These are phyloP conservation scores for Mythimna loreyi DNA, from an alignment of 2,888 invertebrate genomes.

Conservation along the genomic window DNA sequence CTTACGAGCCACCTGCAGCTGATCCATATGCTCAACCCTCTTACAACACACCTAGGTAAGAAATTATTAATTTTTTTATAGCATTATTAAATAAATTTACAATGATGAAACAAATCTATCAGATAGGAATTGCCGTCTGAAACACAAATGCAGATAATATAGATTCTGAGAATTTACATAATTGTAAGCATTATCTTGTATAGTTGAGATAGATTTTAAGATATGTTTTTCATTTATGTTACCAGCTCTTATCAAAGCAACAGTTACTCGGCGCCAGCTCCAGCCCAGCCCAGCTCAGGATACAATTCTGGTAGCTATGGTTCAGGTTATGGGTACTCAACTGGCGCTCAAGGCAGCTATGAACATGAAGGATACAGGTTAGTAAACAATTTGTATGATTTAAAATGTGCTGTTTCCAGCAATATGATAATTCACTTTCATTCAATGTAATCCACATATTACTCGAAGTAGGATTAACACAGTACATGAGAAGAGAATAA, in stretches of 20 bases:
- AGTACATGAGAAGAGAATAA: too few species aligned
- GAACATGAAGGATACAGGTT: conserved; percentile 86
- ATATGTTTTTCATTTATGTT: conserved; percentile 33
- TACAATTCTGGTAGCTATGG: conserved; percentile 82
- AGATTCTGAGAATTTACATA: conserved; percentile 73
- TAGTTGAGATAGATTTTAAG: background rate
- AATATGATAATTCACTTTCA: background rate
- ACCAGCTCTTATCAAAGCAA: conserved; percentile 83
- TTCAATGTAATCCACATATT: background rate
- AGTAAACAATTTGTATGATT: conserved; percentile 51
- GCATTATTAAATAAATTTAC: background rate
- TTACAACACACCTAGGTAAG: conserved; percentile 82
- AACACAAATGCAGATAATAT: conserved; percentile 84
- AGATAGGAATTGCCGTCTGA: conserved; percentile 90
- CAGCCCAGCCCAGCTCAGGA: conserved; percentile 74
- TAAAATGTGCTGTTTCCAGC: background rate
- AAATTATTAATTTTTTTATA: background rate
- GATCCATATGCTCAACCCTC: conserved; percentile 83
- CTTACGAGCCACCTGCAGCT: conserved; percentile 81
- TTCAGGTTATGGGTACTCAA: conserved; percentile 83
- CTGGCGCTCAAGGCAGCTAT: conserved; percentile 79
- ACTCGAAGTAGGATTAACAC: too few species aligned
- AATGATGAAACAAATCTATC: conserved; percentile 72
- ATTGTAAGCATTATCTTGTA: background rate
- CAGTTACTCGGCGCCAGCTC: conserved; percentile 79